A percentile compares a stretch with the other conserved stretches of the same genome.
Conservation (phyloP, 2,113 vertebrate species). For the Rhineura floridana region DNA sequence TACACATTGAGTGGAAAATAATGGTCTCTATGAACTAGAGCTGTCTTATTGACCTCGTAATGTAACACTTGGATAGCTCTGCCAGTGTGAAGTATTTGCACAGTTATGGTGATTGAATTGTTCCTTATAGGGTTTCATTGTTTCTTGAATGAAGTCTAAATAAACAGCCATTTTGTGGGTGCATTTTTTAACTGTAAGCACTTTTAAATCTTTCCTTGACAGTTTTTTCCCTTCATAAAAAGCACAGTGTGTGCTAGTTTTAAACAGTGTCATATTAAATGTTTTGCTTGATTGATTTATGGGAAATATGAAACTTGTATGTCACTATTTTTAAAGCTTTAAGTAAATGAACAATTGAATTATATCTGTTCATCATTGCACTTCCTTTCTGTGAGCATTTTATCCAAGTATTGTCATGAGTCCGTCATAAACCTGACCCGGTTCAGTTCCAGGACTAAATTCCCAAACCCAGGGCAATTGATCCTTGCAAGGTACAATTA, state of each 20-base stretch:
- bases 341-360: constrained; percentile 52
- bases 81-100: constrained; percentile 49
- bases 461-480: too few species aligned
- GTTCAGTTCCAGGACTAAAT: too few species aligned
- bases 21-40: constrained; percentile 22
- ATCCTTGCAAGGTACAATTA: too few species aligned
- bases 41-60: constrained; percentile 33
- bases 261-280: constrained; percentile 47
- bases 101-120: constrained; percentile 45
- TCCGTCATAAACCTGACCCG: too few species aligned
- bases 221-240: constrained; percentile 48
- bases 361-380: constrained; percentile 21
- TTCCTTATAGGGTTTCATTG: constrained; percentile 48
- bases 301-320: constrained; percentile 56
- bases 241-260: constrained; percentile 28
- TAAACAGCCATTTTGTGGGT: constrained; percentile 26
- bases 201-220: constrained; percentile 54
- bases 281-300: constrained; percentile 45
- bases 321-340: constrained; percentile 60
- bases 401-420: neutral
- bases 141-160: constrained; percentile 49
- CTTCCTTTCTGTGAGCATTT: constrained; percentile 35
- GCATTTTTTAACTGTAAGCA: constrained; percentile 50
- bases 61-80: constrained; percentile 35
- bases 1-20: constrained; percentile 33